Base-by-base conservation (phyloP, 2,797 vertebrate genomes). In the Natrix natrix region DNA sequence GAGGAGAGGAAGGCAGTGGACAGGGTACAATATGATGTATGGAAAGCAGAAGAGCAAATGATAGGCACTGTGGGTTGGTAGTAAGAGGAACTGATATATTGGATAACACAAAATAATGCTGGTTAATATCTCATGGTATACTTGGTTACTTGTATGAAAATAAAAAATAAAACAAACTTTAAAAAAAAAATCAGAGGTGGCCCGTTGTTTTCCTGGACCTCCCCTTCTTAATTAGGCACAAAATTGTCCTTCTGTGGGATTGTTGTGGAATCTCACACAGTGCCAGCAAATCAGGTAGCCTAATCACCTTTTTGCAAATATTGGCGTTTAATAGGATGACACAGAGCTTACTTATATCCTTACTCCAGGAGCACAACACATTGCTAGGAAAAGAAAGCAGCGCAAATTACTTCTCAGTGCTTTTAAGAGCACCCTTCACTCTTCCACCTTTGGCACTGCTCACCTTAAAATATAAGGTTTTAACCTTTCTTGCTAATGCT, bases 181-280 rank as follows among this genome's bases (percentile, higher is more conserved):
- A 3, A 48, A 48, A 48, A 48, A 48, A 1, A 37, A 26, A 32
- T 16, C 16, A 90, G 66, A n/a, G 63, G 66, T 11, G 3, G 12
- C 32, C 83, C 16, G 2, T 37, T 48, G 69, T 93, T 60, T 87
- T n/a, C 91, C 78, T 90, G 90, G 32, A n/a, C 87, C 90, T 93
- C 28, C 57, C 87, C 22, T 56, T 6, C 59, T 4, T 63, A 87
- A 56, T 52, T 91, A 88, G 60, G 37, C 8, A 10, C 20, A 17
- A 28, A 37, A 1, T 8, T 43, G 22, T 4, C 13, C 56, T 54
- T 86, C 32, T 69, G 26, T 54, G 26, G 11, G 28, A 8, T 16
- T 86, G 17, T 56, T 66, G n/a, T 92, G 91, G 28, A 66, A 66
- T n/a, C 28, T n/a, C 32, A 6, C 26, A 54, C 20, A 24, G 61